phyloP scores from a whole-genome alignment of 2,113 vertebrate species.

The Tetraodon nigroviridis region DNA sequence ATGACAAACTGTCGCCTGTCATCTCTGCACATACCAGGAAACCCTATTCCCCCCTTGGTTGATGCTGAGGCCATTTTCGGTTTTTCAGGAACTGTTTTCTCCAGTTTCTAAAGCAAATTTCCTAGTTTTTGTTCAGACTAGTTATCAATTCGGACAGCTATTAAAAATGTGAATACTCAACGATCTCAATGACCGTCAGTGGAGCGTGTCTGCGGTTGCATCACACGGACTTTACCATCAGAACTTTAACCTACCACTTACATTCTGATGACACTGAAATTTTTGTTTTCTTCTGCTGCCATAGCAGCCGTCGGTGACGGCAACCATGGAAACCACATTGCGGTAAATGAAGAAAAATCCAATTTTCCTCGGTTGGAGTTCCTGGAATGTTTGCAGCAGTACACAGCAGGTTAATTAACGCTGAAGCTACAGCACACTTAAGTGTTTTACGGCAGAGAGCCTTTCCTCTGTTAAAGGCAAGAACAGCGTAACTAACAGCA shows the following conservation, averaged over 20 bases:
- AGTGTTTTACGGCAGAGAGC: too few species aligned
- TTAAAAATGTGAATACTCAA: too few species aligned
- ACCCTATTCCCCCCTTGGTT: background rate
- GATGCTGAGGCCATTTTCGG: too few species aligned
- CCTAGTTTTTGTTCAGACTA: too few species aligned
- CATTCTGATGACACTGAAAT: background rate
- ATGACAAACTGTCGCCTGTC: conserved; percentile 51
- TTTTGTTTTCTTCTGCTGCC: conserved; percentile 1
- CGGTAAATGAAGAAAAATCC: background rate
- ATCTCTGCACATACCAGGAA: conserved; percentile 7
- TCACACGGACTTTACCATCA: background rate
- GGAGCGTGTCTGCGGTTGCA: background rate
- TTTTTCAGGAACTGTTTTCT: too few species aligned
- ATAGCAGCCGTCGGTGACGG: background rate
- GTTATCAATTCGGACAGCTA: too few species aligned
- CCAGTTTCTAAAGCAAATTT: too few species aligned
- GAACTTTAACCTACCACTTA: background rate
- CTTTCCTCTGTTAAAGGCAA: background rate
- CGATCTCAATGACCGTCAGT: too few species aligned
- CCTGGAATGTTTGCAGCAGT: background rate
- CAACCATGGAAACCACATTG: background rate
- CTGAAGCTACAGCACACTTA: background rate
- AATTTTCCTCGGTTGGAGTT: background rate
- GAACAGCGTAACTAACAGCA: background rate
- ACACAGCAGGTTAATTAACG: background rate